A percentile compares a stretch with the other conserved stretches of the same genome.
phyloP scores from a whole-genome alignment of 2,113 vertebrate genomes.

The Pachypanchax playfairii region DNA sequence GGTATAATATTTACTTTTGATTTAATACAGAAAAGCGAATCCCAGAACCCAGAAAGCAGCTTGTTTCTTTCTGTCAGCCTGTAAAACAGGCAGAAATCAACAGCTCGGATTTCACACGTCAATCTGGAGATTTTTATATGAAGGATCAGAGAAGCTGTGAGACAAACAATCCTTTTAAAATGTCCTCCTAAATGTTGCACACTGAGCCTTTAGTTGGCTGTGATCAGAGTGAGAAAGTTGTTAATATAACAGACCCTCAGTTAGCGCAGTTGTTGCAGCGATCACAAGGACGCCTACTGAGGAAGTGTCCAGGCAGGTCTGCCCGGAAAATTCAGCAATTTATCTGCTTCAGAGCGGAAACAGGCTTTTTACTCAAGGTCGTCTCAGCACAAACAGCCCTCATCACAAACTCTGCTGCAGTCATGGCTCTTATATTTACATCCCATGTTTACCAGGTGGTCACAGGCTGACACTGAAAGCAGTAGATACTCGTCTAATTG shows the following conservation, averaged over 20 bases:
- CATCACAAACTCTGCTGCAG: background rate
- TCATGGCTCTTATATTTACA: conserved; percentile 15
- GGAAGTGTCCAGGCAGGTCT: conserved; percentile 69
- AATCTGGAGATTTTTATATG: no score
- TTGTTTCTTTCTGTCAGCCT: background rate
- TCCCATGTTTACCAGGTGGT: no score
- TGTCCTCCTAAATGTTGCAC: conserved; percentile 12
- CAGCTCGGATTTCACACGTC: no score
- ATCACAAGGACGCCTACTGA: conserved; percentile 40
- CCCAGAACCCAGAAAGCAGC: background rate
- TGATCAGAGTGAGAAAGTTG: conserved; percentile 33
- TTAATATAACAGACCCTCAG: conserved; percentile 39
- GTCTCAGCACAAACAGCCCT: conserved; percentile 56
- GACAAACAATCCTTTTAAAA: no score
- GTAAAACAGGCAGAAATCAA: background rate
- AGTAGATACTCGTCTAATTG: no score
- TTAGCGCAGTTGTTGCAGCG: conserved; percentile 13
- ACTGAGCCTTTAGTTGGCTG: conserved; percentile 8
- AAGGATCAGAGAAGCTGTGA: no score
- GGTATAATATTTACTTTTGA: conserved; percentile 5
- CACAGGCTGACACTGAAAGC: no score
- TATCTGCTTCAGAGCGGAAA: conserved; percentile 71
- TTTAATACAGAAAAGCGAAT: background rate
- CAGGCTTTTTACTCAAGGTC: conserved; percentile 71
- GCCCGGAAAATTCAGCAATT: conserved; percentile 65